A percentile compares a stretch with the other conserved stretches of the same genome.
Conservation (phyloP, 2,113 vertebrate species). For the Urocolius indicus region DNA sequence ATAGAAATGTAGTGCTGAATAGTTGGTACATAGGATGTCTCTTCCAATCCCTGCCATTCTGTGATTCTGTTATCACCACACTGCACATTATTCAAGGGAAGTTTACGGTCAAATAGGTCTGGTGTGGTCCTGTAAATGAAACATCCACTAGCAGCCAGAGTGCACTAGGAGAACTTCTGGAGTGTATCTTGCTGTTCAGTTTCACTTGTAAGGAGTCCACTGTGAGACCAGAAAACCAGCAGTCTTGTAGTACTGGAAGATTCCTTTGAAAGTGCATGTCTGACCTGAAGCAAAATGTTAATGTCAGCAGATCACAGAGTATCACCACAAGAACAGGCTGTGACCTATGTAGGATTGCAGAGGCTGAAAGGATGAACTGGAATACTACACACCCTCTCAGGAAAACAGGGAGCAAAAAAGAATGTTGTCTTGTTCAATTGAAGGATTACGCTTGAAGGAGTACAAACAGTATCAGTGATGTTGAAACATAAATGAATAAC, state of each 20-base stretch:
- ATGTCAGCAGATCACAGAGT: neutral
- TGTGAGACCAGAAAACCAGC: neutral
- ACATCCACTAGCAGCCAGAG: neutral
- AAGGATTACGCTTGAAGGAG: neutral
- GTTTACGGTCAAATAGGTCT: fast-evolving
- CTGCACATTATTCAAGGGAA: neutral
- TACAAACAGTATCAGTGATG: neutral
- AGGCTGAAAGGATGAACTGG: neutral
- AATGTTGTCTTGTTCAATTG: neutral
- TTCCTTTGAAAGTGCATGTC: neutral
- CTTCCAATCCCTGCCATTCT: no score
- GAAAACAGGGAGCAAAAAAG: neutral
- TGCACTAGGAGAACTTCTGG: neutral
- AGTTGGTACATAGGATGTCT: neutral
- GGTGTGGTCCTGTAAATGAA: neutral
- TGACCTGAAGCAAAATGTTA: neutral
- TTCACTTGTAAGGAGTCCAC: neutral
- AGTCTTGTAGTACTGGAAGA: neutral
- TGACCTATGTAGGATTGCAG: neutral
- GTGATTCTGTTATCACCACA: neutral
- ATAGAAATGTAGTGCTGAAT: no score
- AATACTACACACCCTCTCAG: neutral
- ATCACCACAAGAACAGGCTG: neutral
- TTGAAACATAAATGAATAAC: neutral
- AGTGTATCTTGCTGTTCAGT: neutral